A percentile compares a stretch with the other conserved stretches of the same genome.
phyloP scores from a whole-genome alignment of 2,888 invertebrate species.

The Scelioninae gen. 2 region DNA sequence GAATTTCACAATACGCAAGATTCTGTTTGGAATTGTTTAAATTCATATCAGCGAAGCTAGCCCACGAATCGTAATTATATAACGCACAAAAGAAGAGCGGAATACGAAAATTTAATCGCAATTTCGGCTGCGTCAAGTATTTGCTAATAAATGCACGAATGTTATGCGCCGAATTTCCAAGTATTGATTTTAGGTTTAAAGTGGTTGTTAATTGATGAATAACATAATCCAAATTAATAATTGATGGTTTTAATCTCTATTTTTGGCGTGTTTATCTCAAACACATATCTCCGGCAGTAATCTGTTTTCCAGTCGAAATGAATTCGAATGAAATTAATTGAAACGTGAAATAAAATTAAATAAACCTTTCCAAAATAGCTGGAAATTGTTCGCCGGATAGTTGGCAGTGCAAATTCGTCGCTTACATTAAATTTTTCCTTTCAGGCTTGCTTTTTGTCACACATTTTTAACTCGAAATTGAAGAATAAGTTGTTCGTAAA shows the following conservation, averaged over 20 bases:
- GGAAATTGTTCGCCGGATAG: too few relatives aligned
- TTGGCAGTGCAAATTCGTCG: too few relatives aligned
- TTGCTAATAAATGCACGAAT: slow-evolving; percentile 12
- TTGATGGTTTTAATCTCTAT: slow-evolving; percentile 22
- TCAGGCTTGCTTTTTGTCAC: too few relatives aligned
- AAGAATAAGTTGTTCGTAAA: too few relatives aligned
- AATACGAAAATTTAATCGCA: slow-evolving; percentile 24
- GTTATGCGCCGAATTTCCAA: slow-evolving; percentile 6
- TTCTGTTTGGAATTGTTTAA: neutral
- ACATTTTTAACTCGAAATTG: too few relatives aligned
- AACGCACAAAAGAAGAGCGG: slow-evolving; percentile 1
- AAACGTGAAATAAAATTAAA: too few relatives aligned
- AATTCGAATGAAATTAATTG: neutral
- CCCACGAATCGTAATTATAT: slow-evolving; percentile 1
- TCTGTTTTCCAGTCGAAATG: too few relatives aligned
- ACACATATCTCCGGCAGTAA: too few relatives aligned
- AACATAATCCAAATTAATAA: slow-evolving; percentile 31
- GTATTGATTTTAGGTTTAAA: slow-evolving; percentile 34
- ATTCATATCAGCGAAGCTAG: neutral
- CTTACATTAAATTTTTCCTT: too few relatives aligned
- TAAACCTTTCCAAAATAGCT: too few relatives aligned
- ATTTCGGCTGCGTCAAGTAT: slow-evolving; percentile 10
- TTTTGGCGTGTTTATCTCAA: too few relatives aligned
- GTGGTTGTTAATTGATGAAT: slow-evolving; percentile 36
- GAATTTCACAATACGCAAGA: too few relatives aligned